Percentiles rank a stretch among this genome's conserved stretches.
These are phyloP conservation scores for Plagodis pulveraria DNA, from an alignment of 2,888 invertebrate genomes.

Conservation along the genomic window DNA sequence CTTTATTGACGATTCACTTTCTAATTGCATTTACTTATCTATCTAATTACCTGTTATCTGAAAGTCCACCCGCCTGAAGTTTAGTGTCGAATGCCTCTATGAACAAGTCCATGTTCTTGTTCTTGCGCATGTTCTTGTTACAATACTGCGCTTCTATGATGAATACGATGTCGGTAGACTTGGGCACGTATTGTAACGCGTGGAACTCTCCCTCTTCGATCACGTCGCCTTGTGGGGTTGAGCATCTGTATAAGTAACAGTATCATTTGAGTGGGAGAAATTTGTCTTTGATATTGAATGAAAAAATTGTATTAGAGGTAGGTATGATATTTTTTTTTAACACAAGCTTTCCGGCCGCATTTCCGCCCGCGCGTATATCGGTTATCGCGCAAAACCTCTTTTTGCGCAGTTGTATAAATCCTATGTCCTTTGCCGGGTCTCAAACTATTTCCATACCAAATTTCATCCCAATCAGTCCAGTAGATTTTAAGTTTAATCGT, in stretches of 20 bases:
- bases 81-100: constrained; percentile 89
- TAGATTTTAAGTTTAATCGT: no score
- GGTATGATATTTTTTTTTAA: no score
- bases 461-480: no score
- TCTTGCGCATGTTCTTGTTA: constrained; percentile 88
- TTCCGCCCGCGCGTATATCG: no score
- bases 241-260: constrained; percentile 82
- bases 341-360: no score
- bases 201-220: constrained; percentile 91
- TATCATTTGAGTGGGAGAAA: not conserved
- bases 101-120: constrained; percentile 89
- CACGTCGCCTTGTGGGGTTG: constrained; percentile 87
- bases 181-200: constrained; percentile 86
- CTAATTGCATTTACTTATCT: not conserved
- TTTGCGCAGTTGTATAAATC: no score
- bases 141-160: constrained; percentile 94
- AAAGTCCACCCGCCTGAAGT: constrained; percentile 85
- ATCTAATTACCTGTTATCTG: constrained; percentile 86
- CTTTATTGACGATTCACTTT: not conserved
- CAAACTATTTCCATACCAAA: no score
- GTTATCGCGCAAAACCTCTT: no score
- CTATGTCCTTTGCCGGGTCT: no score
- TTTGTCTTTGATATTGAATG: not conserved
- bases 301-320: no score
- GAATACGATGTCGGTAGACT: constrained; percentile 94